A percentile compares a stretch with the other conserved stretches of the same genome.
Conservation (phyloP, 2,797 vertebrate species). For the Tolypeutes matacus region DNA sequence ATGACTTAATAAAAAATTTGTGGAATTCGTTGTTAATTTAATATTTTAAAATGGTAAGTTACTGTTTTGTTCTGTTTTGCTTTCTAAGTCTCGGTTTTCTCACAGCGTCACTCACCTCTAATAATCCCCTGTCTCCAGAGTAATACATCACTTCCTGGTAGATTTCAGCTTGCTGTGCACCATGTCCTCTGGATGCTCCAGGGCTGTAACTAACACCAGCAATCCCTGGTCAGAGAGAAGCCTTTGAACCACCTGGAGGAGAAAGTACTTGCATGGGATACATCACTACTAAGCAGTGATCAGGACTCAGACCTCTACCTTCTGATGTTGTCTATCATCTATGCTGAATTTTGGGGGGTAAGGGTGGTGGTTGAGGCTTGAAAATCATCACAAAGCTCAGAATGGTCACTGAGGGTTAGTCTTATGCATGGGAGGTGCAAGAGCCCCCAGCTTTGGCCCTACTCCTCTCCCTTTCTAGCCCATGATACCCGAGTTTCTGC, state of each 20-base stretch:
- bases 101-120: not conserved
- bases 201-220: no score
- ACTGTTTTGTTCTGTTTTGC: not conserved
- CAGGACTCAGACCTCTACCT: not conserved
- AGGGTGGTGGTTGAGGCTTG: not conserved
- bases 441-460: not conserved
- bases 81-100: not conserved
- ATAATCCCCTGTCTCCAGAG: not conserved
- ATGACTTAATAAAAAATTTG: not conserved
- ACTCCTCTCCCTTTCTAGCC: not conserved
- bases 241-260: not conserved
- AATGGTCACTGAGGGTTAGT: constrained; percentile 27
- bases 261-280: not conserved
- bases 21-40: not conserved
- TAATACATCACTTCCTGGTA: not conserved
- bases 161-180: not conserved
- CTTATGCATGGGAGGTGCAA: not conserved
- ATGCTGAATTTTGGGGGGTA: not conserved
- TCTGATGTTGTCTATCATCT: not conserved
- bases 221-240: not conserved
- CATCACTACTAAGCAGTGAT: not conserved
- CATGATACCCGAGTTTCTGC: not conserved
- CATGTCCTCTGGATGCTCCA: not conserved
- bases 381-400: constrained; percentile 2
- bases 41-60: constrained; percentile 1